Evolutionary conservation across 2,797 vertebrate species (phyloP).

Genomic region (Xenentodon cancila): DNA sequence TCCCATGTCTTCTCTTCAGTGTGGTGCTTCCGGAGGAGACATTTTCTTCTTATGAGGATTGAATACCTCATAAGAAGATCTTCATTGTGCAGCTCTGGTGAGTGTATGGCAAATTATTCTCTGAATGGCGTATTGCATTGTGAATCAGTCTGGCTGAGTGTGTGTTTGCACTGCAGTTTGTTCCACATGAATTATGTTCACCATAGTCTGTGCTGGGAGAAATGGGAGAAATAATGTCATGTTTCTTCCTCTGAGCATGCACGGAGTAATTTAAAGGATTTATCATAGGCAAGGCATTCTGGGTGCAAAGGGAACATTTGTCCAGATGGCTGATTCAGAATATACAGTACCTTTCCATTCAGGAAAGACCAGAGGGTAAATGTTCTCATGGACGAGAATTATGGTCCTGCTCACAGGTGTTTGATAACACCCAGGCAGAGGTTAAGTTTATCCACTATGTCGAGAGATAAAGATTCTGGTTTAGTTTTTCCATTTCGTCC

Average conservation of each 20-base stretch:
- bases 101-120: neutral
- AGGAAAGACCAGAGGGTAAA: slow-evolving; percentile 64
- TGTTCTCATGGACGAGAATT: slow-evolving; percentile 65
- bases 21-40: neutral
- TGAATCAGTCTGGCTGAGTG: slow-evolving; percentile 1
- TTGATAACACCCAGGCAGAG: slow-evolving; percentile 71
- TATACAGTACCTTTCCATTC: slow-evolving; percentile 51
- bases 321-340: slow-evolving; percentile 53
- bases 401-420: slow-evolving; percentile 54
- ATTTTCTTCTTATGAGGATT: neutral
- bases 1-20: neutral
- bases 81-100: slow-evolving; percentile 13
- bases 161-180: slow-evolving; percentile 4
- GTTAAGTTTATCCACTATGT: slow-evolving; percentile 75
- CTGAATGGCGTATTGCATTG: neutral
- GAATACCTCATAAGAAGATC: neutral
- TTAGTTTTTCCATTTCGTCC: slow-evolving; percentile 70
- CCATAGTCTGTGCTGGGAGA: neutral
- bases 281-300: slow-evolving; percentile 42
- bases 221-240: slow-evolving; percentile 6
- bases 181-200: slow-evolving; percentile 13
- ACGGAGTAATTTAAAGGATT: slow-evolving; percentile 58
- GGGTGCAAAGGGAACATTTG: slow-evolving; percentile 50
- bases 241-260: slow-evolving; percentile 34
- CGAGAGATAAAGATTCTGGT: slow-evolving; percentile 72